A percentile compares a stretch with the other conserved stretches of the same genome.
These are phyloP conservation scores for Bathynomus jamesi DNA, from an alignment of 1,140 invertebrate genomes.

Conservation along the genomic window DNA sequence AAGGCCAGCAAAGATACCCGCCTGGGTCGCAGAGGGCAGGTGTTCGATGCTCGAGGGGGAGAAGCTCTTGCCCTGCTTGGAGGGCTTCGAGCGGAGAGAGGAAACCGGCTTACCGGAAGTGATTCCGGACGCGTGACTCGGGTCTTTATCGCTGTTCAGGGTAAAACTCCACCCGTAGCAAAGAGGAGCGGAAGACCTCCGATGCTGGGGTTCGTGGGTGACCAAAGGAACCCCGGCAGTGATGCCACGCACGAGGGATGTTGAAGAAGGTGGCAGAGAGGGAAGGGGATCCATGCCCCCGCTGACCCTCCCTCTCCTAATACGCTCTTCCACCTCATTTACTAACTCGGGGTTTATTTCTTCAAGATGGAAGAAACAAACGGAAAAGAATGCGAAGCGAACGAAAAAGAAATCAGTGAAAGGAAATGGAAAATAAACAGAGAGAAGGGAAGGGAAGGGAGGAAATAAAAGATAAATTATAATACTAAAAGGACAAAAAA, in stretches of 20 bases:
- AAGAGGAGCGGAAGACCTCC: background rate
- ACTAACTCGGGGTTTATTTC: conserved; percentile 78
- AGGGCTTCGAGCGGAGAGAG: no score
- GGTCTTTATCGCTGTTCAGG: no score
- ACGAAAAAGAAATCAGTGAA: conserved; percentile 47
- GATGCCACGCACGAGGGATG: no score
- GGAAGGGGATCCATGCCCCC: background rate
- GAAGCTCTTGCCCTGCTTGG: no score
- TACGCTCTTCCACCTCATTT: conserved; percentile 76
- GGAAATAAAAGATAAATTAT: conserved; percentile 20
- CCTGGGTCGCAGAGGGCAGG: no score
- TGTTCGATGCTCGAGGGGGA: no score
- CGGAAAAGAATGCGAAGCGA: conserved; percentile 44
- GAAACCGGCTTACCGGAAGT: no score
- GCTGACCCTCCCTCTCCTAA: conserved; percentile 54
- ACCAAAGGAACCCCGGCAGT: no score
- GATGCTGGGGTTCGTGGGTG: no score
- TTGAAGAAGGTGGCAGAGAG: no score
- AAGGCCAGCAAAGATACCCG: background rate
- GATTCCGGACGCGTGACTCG: no score
- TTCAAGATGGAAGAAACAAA: conserved; percentile 47
- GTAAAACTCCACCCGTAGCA: background rate
- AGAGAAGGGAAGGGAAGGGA: conserved; percentile 21
- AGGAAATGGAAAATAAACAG: conserved; percentile 20
- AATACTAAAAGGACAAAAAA: conserved; percentile 19